Evolutionary conservation across 2,113 vertebrate genomes (phyloP), one percentile per base, ranked within the genome.

Genomic region (Mola mola): DNA sequence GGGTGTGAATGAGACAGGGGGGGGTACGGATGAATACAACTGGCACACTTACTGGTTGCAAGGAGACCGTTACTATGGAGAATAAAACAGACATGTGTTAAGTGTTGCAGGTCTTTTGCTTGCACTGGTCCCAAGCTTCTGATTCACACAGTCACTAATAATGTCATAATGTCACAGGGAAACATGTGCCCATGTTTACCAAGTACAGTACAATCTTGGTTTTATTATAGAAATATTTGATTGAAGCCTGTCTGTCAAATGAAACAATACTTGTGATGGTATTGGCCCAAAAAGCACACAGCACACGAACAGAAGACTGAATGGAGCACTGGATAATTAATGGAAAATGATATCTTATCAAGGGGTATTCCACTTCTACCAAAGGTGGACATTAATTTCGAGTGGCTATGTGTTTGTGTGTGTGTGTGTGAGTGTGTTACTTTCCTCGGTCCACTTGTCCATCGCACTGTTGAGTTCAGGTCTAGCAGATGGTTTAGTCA

Each of bases 11-110:
- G 71, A 75, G 70, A 20, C 66, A 47, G 58, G 65, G 55, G 68
- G 66, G 49, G 75, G 71, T 76, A 57, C 71, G 77, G 69, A 78
- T 60, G 55, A 79, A 47, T 73, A 80, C 70, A 83, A 80, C 78
- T 43, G 75, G 62, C 56, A 55, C 70, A 78, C 69, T 51, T 26
- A 37, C 24, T 24, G 33, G 89, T 92, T 92, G 85, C 86, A 74
- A 76, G 72, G 90, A 82, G 62, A 88, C 74, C 2, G 87, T 90
- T 86, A 43, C 89, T 69, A 87, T 61, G 82, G 75, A 48, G 74
- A 74, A 34, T 62, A 70, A 78, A 67, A 75, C 63, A 67, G 68
- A 65, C 53, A 57, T 63, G 48, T 79, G 37, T 69, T 63, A 25
- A 75, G 63, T 61, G 56, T 56, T 38, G 24, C 33, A 50, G 31